Base-by-base conservation (phyloP, 2,797 vertebrate species). In the Thunnus albacares region DNA sequence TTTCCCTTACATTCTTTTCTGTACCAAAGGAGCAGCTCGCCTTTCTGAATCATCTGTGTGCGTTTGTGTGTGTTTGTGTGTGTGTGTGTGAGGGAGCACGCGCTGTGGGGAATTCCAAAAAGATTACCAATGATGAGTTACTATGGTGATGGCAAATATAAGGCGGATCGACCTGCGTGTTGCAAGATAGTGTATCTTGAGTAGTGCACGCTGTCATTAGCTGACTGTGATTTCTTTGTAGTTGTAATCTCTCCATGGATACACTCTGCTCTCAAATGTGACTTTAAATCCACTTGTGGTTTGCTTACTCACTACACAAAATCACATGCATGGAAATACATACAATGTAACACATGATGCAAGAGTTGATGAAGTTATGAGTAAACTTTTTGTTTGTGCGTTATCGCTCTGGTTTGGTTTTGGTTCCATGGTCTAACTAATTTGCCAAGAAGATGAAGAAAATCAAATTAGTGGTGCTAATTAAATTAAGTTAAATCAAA, bases 61-160 rank as follows among this genome's bases (percentile, higher is more conserved):
- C 47, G 26, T 28, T 57, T 65, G 66, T 59, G 71, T 66, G 45
- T 30, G 28, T 5, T 3, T 73, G 62, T 75, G 71, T 69, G 28
- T 30, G 5, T 75, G 71, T 69, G 75, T 64, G 83, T 11, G 59
- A 62, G 60, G 64, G 53, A 83, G 71, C 60, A 61, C 38, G 59
- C 22, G 59, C 65, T 72, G 63, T 13, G 93, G 94, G 94, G 90
- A 94, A 94, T 95, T 94, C 95, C 91, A 30, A 83, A 77, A 92
- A 89, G 87, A 93, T 90, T 83, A 90, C 82, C 76, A 88, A 77
- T 88, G 80, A 88, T 63, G 76, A 77, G 93, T 95, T 89, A 47
- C 94, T 77, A 95, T 95, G 92, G 93, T 68, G 89, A 95, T 92
- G 10, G 83, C 65, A 85, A 87, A 88, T 83, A 90, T 92, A 85